Evolutionary conservation across 1,140 invertebrate genomes (phyloP).

Genomic region (Ceratina japonica): DNA sequence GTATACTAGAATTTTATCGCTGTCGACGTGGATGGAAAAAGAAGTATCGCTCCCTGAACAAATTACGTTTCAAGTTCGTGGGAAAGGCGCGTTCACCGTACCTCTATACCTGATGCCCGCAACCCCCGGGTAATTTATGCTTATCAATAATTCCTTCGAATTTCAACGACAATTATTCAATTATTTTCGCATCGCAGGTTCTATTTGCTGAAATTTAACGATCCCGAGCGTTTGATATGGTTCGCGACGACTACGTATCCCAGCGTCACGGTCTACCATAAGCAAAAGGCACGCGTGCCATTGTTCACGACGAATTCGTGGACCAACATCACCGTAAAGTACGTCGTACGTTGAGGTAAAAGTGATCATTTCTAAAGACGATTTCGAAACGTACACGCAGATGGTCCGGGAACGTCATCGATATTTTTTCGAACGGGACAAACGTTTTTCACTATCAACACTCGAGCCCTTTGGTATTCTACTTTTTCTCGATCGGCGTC

Average conservation of each 20-base stretch:
- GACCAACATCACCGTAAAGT: conserved; percentile 74
- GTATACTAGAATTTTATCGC: conserved; percentile 77
- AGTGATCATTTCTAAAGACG: conserved; percentile 9
- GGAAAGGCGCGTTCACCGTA: conserved; percentile 73
- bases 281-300: conserved; percentile 48
- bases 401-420: conserved; percentile 67
- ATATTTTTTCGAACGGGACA: conserved; percentile 70
- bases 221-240: conserved; percentile 57
- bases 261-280: conserved; percentile 59
- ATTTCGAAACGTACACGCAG: conserved; percentile 54
- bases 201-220: conserved; percentile 64
- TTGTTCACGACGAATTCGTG: conserved; percentile 66
- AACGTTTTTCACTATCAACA: conserved; percentile 70
- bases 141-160: neutral
- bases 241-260: conserved; percentile 66
- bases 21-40: conserved; percentile 73
- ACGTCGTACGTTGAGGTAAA: conserved; percentile 1
- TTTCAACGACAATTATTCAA: neutral
- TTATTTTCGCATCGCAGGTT: conserved; percentile 64
- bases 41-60: conserved; percentile 60
- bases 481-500: conserved; percentile 76
- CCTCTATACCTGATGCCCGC: conserved; percentile 72
- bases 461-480: conserved; percentile 73
- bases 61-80: conserved; percentile 75
- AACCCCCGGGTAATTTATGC: conserved; percentile 62